Evolutionary conservation across 2,113 vertebrate genomes (phyloP).

Genomic region (Catagonus wagneri): DNA sequence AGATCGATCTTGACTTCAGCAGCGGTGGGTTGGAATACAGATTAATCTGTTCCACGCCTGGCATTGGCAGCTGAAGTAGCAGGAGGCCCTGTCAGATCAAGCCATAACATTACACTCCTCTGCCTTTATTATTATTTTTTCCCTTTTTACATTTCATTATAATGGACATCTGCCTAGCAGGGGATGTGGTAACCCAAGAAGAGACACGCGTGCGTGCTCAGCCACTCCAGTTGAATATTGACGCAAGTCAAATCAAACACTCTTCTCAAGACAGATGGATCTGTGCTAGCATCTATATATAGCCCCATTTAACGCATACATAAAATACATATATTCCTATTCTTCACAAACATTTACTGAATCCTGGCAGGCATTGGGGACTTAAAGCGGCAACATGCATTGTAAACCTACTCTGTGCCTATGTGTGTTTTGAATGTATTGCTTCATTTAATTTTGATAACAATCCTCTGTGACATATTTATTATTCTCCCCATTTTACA

Average conservation of each 20-base stretch:
- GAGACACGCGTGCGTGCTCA: slow-evolving; percentile 43
- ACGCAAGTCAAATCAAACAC: slow-evolving; percentile 58
- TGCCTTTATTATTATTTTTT: slow-evolving; percentile 81
- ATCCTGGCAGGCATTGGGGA: neutral
- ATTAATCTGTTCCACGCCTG: slow-evolving; percentile 82
- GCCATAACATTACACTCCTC: slow-evolving; percentile 75
- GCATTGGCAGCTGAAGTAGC: slow-evolving; percentile 83
- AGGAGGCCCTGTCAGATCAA: slow-evolving; percentile 86
- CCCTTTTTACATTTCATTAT: slow-evolving; percentile 68
- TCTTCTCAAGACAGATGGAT: slow-evolving; percentile 54
- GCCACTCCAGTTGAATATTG: slow-evolving; percentile 1
- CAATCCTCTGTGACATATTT: neutral
- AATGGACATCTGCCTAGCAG: slow-evolving; percentile 82
- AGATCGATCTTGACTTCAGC: slow-evolving; percentile 85
- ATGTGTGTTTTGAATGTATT: neutral
- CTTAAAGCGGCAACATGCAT: neutral
- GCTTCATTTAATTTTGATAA: neutral
- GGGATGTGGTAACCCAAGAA: slow-evolving; percentile 69
- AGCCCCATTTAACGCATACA: slow-evolving; percentile 55
- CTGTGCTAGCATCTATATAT: neutral
- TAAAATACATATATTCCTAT: slow-evolving; percentile 3
- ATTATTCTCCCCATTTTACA: slow-evolving; percentile 22
- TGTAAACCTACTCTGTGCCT: slow-evolving; percentile 26
- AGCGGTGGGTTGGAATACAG: slow-evolving; percentile 83
- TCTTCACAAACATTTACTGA: slow-evolving; percentile 52